Conservation (phyloP, 2,113 vertebrate genomes). For the Alaudala cheleensis region DNA sequence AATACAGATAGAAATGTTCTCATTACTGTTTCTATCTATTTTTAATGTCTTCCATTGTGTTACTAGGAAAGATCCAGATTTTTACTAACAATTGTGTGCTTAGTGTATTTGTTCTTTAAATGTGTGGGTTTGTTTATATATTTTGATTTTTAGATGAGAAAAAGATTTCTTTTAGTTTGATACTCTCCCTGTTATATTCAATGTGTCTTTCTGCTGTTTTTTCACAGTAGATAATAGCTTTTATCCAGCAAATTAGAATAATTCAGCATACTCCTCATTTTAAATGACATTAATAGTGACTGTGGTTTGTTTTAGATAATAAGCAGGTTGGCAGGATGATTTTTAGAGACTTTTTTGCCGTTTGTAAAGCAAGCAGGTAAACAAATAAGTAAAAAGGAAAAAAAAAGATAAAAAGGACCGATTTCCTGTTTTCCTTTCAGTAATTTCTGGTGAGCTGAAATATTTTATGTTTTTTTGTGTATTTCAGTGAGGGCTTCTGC, state of each 20-base stretch:
- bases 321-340: slow-evolving; percentile 8
- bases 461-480: not conserved
- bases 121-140: not conserved
- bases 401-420: not conserved
- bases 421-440: slow-evolving; percentile 12
- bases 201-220: not conserved
- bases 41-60: slow-evolving; percentile 11
- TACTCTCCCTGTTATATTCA: not conserved
- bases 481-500: not conserved
- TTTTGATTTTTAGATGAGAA: not conserved
- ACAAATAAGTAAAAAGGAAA: slow-evolving; percentile 29
- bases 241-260: not conserved
- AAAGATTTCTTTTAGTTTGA: not conserved
- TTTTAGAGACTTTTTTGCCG: slow-evolving; percentile 29
- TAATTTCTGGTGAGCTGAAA: not conserved
- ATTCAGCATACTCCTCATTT: not conserved
- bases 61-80: not conserved
- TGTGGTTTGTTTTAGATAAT: slow-evolving; percentile 43
- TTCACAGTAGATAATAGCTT: not conserved
- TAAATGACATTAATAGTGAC: not conserved
- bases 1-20: not conserved
- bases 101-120: not conserved
- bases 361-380: not conserved
- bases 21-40: not conserved
- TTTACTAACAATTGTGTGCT: not conserved